Evolutionary conservation across 2,888 invertebrate species (phyloP).

Genomic region (Lysandra coridon): DNA sequence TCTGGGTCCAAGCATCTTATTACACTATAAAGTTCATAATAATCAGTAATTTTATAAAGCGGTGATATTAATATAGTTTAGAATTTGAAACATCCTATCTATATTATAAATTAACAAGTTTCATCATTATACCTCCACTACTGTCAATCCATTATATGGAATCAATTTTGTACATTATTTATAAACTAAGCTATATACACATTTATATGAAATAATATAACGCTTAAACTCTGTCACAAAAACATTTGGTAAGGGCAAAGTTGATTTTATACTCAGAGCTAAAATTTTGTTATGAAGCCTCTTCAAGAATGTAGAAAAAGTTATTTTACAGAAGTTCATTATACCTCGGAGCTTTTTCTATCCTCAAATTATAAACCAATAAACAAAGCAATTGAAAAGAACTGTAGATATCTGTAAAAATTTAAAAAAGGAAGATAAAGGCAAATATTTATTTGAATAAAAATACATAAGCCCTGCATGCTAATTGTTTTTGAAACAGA

Average conservation of each 20-base stretch:
- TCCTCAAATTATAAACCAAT: no score
- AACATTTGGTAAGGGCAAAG: background rate
- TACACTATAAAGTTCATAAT: conserved; percentile 3
- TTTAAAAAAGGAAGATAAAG: background rate
- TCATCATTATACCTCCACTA: conserved; percentile 2
- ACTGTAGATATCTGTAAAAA: no score
- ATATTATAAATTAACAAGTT: conserved; percentile 24
- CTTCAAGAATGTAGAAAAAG: background rate
- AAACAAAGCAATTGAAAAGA: no score
- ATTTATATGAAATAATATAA: conserved; percentile 24
- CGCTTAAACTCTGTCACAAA: conserved; percentile 20
- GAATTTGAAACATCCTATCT: conserved; percentile 28
- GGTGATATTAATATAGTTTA: conserved; percentile 24
- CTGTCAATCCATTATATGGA: conserved; percentile 30
- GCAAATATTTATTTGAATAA: background rate
- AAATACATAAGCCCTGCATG: background rate
- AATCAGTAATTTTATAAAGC: conserved; percentile 10
- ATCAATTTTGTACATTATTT: conserved; percentile 27
- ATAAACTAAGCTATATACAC: conserved; percentile 30
- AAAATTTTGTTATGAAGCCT: background rate
- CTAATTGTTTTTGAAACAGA: background rate
- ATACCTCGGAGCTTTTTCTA: no score
- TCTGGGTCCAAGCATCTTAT: background rate
- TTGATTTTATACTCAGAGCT: background rate
- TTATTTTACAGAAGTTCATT: background rate